Base-by-base conservation (phyloP, 2,888 invertebrate species). In the Protodeltote pygarga region DNA sequence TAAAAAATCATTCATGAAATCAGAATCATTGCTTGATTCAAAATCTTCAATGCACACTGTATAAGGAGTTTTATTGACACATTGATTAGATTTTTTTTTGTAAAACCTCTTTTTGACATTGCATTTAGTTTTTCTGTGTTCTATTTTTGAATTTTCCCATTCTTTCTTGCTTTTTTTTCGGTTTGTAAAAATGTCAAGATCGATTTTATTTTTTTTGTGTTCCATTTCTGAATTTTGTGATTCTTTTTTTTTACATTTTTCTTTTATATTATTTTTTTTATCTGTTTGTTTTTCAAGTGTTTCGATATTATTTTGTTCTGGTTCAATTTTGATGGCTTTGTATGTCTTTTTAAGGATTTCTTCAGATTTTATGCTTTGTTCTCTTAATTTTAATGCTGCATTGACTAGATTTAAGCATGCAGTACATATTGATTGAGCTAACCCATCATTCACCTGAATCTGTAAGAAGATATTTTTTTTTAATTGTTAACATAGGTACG, bases 401-500 rank as follows among this genome's bases (percentile, higher is more conserved):
- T 44, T 41, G 23, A 68, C 35, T 15, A 45, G 25, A 19, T 49
- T 46, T 3, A 32, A 29, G 28, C 74, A 75, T 0, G 33, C 3
- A 0, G 11, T 29, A 23, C 74, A 75, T 15, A 66, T 61, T 2
- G 48, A 10, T 11, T 74, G 75, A 0, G 75, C 21, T 1, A 69
- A 19, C 0, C 66, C 73, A 45, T 74, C 74, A 19, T 61, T 28
- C 4, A 27, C 25, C 3, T 46, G 8, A 1, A 75, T 73, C 74
- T 75, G 59, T 5, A 60, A 49, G 16, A 17, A 9, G 8, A 28
- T 38, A 23, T 20, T 17, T 1, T 28, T 5, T 13, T 21, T 6
- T n/a, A 3, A 20, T 25, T 15, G 11, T 8, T 15, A n/a, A n/a
- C n/a, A n/a, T n/a, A n/a, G n/a, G n/a, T n/a, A n/a, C n/a, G n/a